phyloP scores from a whole-genome alignment of 2,113 vertebrate species.

The Spea multiplicata region DNA sequence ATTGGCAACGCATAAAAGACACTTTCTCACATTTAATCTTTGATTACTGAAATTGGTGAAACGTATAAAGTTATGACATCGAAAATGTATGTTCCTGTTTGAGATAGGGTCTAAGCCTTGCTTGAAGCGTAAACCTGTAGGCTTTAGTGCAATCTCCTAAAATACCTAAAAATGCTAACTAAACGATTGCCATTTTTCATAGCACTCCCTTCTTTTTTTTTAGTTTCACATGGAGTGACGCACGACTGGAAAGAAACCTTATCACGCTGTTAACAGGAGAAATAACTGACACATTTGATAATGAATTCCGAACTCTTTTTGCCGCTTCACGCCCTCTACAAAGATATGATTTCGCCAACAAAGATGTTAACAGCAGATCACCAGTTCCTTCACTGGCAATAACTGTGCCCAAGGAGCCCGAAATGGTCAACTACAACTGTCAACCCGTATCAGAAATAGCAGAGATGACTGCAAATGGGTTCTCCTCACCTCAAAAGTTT shows the following conservation, averaged over 20 bases:
- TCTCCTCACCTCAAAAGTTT: slow-evolving; percentile 29
- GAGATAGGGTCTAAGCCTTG: too few species aligned
- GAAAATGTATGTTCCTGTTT: too few species aligned
- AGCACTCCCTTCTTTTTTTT: not conserved
- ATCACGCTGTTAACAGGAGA: slow-evolving; percentile 59
- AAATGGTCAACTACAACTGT: not conserved
- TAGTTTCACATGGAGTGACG: slow-evolving; percentile 61
- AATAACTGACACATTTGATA: slow-evolving; percentile 53
- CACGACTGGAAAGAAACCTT: slow-evolving; percentile 57
- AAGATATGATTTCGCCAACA: slow-evolving; percentile 32
- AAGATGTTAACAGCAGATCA: not conserved
- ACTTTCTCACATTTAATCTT: too few species aligned
- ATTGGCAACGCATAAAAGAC: too few species aligned
- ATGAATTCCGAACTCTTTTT: slow-evolving; percentile 57
- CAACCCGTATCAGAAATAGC: not conserved
- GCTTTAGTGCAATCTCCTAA: too few species aligned
- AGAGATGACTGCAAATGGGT: slow-evolving; percentile 28
- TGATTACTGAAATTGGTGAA: too few species aligned
- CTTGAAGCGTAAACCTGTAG: too few species aligned
- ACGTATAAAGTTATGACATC: too few species aligned
- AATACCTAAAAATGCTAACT: too few species aligned
- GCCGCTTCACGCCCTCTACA: slow-evolving; percentile 53
- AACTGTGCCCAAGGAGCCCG: not conserved
- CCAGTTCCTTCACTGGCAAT: not conserved
- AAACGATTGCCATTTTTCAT: too few species aligned